Conservation (phyloP, 2,113 vertebrate genomes). For the Machaerirhynchus nigripectus region DNA sequence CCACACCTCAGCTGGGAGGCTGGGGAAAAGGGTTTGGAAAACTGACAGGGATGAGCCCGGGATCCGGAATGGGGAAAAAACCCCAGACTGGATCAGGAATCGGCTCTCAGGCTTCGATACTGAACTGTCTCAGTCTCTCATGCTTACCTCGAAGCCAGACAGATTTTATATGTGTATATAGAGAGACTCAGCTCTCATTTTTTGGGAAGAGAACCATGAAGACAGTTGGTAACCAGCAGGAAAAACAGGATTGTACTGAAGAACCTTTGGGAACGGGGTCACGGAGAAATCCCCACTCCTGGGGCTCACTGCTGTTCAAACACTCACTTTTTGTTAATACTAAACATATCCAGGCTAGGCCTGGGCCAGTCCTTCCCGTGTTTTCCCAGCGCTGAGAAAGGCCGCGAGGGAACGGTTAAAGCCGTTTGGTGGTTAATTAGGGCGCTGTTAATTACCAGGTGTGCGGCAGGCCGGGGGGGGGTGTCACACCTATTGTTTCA, state of each 20-base stretch:
- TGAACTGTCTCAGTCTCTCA: background rate
- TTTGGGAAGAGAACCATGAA: accelerated
- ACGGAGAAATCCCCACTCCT: background rate
- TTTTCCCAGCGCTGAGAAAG: background rate
- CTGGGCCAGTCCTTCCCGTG: background rate
- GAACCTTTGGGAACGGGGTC: background rate
- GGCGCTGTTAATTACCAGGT: background rate
- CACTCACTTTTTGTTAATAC: no score
- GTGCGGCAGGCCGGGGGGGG: background rate
- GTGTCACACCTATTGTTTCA: background rate
- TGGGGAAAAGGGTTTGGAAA: background rate
- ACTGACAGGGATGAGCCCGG: background rate
- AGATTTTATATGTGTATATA: background rate
- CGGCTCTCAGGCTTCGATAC: background rate
- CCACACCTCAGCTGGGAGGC: background rate
- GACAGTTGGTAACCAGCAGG: background rate
- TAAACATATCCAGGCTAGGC: background rate
- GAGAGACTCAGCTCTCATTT: background rate
- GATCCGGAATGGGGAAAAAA: background rate
- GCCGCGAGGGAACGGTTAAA: no score
- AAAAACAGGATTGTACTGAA: background rate
- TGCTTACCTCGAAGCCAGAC: background rate
- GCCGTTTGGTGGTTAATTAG: background rate
- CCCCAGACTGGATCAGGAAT: background rate
- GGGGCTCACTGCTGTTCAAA: background rate